These are phyloP conservation scores for Tachystola acroxantha DNA, from an alignment of 2,888 invertebrate species.

Conservation along the genomic window DNA sequence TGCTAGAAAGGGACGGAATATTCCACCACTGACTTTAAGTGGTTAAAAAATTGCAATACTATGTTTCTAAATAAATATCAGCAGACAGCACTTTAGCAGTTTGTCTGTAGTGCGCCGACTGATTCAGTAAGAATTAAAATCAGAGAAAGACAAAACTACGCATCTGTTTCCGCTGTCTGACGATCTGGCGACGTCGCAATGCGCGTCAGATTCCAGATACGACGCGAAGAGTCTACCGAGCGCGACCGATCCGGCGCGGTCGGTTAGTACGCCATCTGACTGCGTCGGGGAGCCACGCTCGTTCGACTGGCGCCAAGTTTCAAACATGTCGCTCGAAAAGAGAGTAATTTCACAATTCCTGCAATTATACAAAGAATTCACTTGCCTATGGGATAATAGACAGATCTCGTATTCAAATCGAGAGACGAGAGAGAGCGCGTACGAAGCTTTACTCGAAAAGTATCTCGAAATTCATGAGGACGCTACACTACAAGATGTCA, in stretches of 20 bases:
- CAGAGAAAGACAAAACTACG: slow-evolving; percentile 16
- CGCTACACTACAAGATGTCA: slow-evolving; percentile 15
- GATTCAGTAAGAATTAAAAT: not conserved
- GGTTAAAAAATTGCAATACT: too few species aligned
- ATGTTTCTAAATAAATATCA: too few species aligned
- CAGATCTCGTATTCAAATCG: slow-evolving; percentile 17
- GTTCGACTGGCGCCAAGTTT: not conserved
- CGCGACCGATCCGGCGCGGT: too few species aligned
- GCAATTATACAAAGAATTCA: slow-evolving; percentile 17
- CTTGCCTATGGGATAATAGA: slow-evolving; percentile 23
- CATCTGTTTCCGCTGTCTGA: slow-evolving; percentile 15
- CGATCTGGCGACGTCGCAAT: slow-evolving; percentile 7
- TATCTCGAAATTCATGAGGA: slow-evolving; percentile 17
- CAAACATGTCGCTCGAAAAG: slow-evolving; percentile 12
- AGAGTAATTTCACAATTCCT: slow-evolving; percentile 16
- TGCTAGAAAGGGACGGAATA: too few species aligned
- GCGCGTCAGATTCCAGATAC: slow-evolving; percentile 6
- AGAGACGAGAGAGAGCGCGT: slow-evolving; percentile 17
- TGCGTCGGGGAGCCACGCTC: slow-evolving; percentile 14
- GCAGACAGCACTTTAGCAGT: too few species aligned
- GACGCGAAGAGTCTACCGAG: too few species aligned
- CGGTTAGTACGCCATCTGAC: slow-evolving; percentile 13
- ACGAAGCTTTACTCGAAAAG: slow-evolving; percentile 19
- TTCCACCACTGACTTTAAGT: too few species aligned
- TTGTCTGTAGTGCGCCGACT: too few species aligned